A percentile compares a stretch with the other conserved stretches of the same genome.
phyloP scores from a whole-genome alignment of 2,888 invertebrate genomes.

The Rotaria sp. region DNA sequence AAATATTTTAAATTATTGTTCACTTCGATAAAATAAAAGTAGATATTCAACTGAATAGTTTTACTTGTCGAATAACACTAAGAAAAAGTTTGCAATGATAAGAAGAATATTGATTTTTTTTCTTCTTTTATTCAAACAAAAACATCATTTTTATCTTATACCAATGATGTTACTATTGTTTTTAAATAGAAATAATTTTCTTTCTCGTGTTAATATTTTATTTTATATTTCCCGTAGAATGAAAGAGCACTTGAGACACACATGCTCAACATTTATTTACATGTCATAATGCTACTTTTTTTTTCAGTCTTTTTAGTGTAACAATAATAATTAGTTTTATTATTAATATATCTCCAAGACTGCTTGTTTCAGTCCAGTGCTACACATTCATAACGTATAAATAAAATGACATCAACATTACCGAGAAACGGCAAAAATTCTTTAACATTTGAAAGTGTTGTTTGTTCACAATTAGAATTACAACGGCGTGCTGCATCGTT shows the following conservation, averaged over 20 bases:
- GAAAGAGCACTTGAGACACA: too few species aligned
- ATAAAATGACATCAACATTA: neutral
- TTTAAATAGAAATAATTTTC: too few species aligned
- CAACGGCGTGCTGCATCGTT: neutral
- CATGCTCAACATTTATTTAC: too few species aligned
- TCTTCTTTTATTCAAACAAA: too few species aligned
- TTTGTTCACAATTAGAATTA: conserved; percentile 11
- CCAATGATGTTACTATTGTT: too few species aligned
- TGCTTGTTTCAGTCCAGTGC: neutral
- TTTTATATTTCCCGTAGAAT: too few species aligned
- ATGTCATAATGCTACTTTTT: neutral
- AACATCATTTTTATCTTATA: too few species aligned
- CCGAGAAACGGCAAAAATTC: neutral
- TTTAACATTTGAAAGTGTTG: neutral
- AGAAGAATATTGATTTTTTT: neutral
- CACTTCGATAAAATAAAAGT: too few species aligned
- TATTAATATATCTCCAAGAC: neutral
- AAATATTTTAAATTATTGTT: too few species aligned
- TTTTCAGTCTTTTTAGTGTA: neutral
- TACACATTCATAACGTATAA: neutral
- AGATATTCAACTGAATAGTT: neutral
- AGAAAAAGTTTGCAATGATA: too few species aligned
- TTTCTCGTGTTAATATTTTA: too few species aligned
- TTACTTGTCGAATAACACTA: too few species aligned
- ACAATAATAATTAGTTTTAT: neutral